Percentiles rank a stretch among this genome's conserved stretches.
phyloP scores from a whole-genome alignment of 2,113 vertebrate species.

The Hucho hucho region DNA sequence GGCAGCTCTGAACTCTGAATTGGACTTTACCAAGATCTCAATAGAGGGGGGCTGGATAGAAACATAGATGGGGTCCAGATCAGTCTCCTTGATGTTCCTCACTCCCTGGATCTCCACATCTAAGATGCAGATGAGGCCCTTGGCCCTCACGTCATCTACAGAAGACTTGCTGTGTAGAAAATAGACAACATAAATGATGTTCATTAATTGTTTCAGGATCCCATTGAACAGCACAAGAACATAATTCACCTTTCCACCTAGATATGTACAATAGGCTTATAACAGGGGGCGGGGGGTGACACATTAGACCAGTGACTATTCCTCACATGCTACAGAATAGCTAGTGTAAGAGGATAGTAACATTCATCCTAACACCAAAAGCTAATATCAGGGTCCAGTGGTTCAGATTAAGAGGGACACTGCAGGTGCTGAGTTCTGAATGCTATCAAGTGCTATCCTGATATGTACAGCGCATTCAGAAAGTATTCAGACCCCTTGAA shows the following conservation, averaged over 20 bases:
- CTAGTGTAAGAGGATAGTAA: slow-evolving; percentile 43
- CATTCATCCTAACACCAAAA: slow-evolving; percentile 21
- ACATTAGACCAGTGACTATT: not conserved
- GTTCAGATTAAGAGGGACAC: slow-evolving; percentile 57
- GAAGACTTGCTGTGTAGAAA: slow-evolving; percentile 81
- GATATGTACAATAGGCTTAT: not conserved
- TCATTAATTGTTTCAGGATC: not conserved
- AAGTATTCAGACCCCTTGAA: too few relatives aligned
- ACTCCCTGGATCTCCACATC: slow-evolving; percentile 96
- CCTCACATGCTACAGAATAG: slow-evolving; percentile 3
- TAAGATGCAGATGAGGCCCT: slow-evolving; percentile 93
- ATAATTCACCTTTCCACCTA: not conserved
- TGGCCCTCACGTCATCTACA: slow-evolving; percentile 83
- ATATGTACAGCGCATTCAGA: too few relatives aligned
- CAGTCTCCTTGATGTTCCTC: slow-evolving; percentile 89
- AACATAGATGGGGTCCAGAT: slow-evolving; percentile 90
- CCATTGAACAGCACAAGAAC: not conserved
- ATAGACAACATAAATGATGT: not conserved
- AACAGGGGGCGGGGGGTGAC: not conserved
- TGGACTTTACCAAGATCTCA: slow-evolving; percentile 79
- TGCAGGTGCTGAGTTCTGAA: slow-evolving; percentile 34
- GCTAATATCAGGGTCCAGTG: not conserved
- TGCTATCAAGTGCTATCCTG: too few relatives aligned
- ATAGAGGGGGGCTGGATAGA: slow-evolving; percentile 90
- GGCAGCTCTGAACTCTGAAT: too few relatives aligned